Conservation (phyloP, 2,888 invertebrate genomes). For the Encarsia formosa region DNA sequence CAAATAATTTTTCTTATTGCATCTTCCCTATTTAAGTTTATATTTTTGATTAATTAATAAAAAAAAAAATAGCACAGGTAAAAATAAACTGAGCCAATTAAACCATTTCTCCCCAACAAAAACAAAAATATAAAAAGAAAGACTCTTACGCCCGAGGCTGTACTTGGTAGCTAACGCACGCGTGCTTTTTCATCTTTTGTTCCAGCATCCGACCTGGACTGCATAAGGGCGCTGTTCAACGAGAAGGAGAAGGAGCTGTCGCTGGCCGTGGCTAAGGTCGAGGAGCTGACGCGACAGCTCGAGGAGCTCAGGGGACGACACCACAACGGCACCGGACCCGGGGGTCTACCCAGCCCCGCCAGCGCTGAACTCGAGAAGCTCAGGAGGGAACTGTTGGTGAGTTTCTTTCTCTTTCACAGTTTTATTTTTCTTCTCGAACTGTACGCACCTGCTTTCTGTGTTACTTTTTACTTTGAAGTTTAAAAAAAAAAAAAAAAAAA, state of each 20-base stretch:
- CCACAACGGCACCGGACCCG: conserved; percentile 36
- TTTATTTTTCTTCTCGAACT: background rate
- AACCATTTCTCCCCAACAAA: too few relatives aligned
- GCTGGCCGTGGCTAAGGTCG: conserved; percentile 95
- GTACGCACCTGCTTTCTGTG: too few relatives aligned
- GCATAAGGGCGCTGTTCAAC: conserved; percentile 92
- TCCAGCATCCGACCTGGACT: conserved; percentile 90
- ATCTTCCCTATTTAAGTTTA: too few relatives aligned
- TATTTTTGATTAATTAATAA: too few relatives aligned
- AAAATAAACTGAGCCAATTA: too few relatives aligned
- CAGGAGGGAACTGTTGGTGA: conserved; percentile 86
- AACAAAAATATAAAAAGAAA: too few relatives aligned
- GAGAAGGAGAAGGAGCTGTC: conserved; percentile 96
- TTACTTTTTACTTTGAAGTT: too few relatives aligned
- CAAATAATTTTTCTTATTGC: too few relatives aligned
- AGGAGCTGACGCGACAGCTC: conserved; percentile 89
- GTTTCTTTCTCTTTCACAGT: conserved; percentile 31
- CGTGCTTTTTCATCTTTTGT: conserved; percentile 16
- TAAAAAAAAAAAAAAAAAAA: too few relatives aligned
- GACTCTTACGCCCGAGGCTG: too few relatives aligned
- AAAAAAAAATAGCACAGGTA: too few relatives aligned
- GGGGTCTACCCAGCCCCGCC: conserved; percentile 63
- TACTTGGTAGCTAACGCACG: background rate
- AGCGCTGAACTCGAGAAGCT: conserved; percentile 89
- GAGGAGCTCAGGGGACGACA: conserved; percentile 74